Base-by-base conservation (phyloP, 2,888 invertebrate genomes). In the Epistrophe eligans region DNA sequence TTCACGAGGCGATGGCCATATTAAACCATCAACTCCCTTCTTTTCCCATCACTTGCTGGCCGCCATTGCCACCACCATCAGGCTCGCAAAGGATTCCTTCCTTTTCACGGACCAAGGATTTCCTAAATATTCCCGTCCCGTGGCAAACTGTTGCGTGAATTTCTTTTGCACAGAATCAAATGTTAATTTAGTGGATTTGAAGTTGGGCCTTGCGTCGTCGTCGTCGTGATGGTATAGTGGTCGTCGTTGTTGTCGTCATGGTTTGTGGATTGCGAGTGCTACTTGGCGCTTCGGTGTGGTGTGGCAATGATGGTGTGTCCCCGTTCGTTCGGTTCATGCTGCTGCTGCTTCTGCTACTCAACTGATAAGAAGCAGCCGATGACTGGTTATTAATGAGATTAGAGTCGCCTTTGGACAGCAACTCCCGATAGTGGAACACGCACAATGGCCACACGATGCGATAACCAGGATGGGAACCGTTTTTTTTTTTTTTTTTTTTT, bases 331-430 rank as follows among this genome's bases (percentile, higher is more conserved):
- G 66, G 66, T 62, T 87, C 55, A 79, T 67, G 58, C 15, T 72
- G 83, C 67, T 77, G 66, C 71, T 83, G 76, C 57, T 77, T 45
- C 70, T 77, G 79, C 66, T 85, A 62, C 83, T 83, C 83, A 87
- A 74, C 87, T 87, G 87, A 87, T 87, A 87, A 87, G 87, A 87
- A 83, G 83, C 83, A 87, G 79, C 87, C 87, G 87, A 87, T 87
- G 79, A 87, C 87, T 87, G 87, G 87, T 83, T 87, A 87, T 87
- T 87, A 87, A 87, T 87, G 87, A 87, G 87, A 87, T 87, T 79
- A 87, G 87, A 87, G 87, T 87, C 74, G 87, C 83, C 87, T 87
- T 83, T 83, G 79, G 87, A 87, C 87, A 87, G 87, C 87, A 71
- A 82, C 83, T 87, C 87, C 79, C 79, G 87, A 87, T 87, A 87